Evolutionary conservation across 2,113 vertebrate genomes (phyloP).

Genomic region (Mormyrus iriodes): DNA sequence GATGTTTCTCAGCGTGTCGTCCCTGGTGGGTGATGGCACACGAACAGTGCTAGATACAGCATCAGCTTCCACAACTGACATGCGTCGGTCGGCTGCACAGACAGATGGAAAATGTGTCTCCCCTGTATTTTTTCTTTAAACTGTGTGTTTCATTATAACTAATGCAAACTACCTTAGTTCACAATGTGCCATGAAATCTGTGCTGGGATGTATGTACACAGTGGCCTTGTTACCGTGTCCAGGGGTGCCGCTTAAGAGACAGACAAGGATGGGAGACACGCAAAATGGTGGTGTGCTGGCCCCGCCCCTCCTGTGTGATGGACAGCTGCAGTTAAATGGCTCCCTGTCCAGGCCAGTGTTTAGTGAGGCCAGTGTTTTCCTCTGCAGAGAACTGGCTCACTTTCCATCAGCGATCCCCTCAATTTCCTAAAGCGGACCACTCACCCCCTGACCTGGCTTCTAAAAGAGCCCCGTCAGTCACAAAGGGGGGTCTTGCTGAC

Average conservation of each 20-base stretch:
- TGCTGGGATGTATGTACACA: neutral
- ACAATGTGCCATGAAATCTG: neutral
- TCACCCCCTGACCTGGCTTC: neutral
- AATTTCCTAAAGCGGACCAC: neutral
- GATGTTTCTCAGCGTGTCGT: constrained; percentile 17
- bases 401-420: neutral
- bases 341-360: neutral
- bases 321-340: neutral
- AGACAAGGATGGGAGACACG: neutral
- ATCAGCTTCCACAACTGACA: neutral
- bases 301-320: neutral
- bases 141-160: neutral
- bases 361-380: neutral
- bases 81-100: neutral
- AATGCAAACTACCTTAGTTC: neutral
- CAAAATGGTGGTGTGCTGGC: neutral
- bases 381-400: neutral
- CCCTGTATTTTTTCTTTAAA: neutral
- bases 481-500: neutral
- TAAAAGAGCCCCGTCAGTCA: neutral
- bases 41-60: neutral
- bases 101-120: neutral
- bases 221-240: neutral
- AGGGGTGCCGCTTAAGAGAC: neutral
- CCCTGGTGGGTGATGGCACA: constrained; percentile 31